phyloP scores from a whole-genome alignment of 2,888 invertebrate genomes.

The Nephrotoma appendiculata region DNA sequence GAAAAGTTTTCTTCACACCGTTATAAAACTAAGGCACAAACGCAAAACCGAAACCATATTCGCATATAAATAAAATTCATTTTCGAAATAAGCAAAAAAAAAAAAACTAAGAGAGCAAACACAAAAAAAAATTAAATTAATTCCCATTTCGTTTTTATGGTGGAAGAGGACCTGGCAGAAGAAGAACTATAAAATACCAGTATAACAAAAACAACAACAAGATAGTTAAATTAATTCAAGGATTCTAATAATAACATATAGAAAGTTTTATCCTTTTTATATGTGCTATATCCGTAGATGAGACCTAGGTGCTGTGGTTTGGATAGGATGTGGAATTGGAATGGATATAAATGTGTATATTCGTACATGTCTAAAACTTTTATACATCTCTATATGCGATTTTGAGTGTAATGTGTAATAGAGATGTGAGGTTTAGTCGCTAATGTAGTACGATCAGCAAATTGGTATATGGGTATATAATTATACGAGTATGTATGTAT shows the following conservation, averaged over 20 bases:
- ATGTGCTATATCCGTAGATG: not conserved
- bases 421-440: not conserved
- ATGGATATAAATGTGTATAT: not conserved
- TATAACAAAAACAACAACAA: not conserved
- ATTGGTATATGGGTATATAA: not conserved
- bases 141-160: not conserved
- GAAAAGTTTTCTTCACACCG: not conserved
- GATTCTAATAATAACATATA: not conserved
- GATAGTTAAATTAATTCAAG: not conserved
- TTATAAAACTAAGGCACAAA: not conserved
- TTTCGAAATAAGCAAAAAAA: not conserved
- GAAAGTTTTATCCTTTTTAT: not conserved
- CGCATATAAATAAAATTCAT: not conserved
- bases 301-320: too few species aligned
- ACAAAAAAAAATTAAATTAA: not conserved
- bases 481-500: not conserved
- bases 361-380: not conserved
- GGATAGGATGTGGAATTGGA: too few species aligned
- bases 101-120: not conserved
- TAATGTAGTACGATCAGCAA: not conserved
- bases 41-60: not conserved
- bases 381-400: not conserved
- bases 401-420: not conserved
- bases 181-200: not conserved
- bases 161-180: not conserved